These are phyloP conservation scores for Oreochromis grahami DNA, from an alignment of 2,797 vertebrate species.

Conservation along the genomic window DNA sequence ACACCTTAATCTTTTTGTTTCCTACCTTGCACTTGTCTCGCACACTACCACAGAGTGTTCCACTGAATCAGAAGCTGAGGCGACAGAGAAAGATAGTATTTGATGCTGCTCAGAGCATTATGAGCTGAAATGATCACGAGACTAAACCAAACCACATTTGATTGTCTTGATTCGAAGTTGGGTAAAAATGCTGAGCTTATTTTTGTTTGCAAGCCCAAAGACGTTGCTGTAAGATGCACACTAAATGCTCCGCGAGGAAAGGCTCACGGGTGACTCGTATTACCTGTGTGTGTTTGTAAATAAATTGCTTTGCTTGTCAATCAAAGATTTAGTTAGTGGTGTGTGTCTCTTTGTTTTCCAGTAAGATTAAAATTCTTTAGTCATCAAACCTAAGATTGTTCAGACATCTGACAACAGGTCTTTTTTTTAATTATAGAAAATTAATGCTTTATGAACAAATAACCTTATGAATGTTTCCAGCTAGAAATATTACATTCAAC, in stretches of 20 bases:
- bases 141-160: neutral
- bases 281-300: slow-evolving; percentile 70
- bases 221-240: slow-evolving; percentile 52
- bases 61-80: neutral
- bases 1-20: neutral
- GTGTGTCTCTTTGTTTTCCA: neutral
- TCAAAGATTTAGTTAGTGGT: slow-evolving; percentile 25
- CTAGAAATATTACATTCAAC: neutral
- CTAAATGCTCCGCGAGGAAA: slow-evolving; percentile 40
- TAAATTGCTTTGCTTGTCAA: slow-evolving; percentile 77
- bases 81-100: neutral
- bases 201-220: slow-evolving; percentile 64
- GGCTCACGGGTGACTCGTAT: slow-evolving; percentile 36
- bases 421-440: too few species aligned
- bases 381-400: neutral
- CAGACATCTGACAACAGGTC: neutral
- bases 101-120: slow-evolving; percentile 29
- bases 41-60: slow-evolving; percentile 26
- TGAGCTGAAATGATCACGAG: slow-evolving; percentile 7
- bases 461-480: neutral
- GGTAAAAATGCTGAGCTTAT: neutral
- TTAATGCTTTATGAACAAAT: too few species aligned
- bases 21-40: neutral
- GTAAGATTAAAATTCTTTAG: neutral
- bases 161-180: slow-evolving; percentile 16